phyloP scores from a whole-genome alignment of 2,888 invertebrate species.

The Seira sanloemensis region DNA sequence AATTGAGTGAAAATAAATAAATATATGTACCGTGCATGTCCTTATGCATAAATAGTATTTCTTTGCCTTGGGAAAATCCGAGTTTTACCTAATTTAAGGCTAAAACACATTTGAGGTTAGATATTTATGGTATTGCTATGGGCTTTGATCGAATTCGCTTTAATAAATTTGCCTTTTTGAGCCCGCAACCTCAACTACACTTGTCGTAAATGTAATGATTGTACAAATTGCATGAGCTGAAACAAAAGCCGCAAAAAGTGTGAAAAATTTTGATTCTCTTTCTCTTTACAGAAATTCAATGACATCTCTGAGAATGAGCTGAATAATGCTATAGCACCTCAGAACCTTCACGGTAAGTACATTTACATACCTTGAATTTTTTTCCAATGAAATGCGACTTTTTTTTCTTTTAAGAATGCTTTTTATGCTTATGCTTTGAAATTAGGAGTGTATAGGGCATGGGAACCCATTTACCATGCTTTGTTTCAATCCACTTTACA shows the following conservation, averaged over 20 bases:
- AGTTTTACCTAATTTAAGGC: no score
- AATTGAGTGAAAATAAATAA: no score
- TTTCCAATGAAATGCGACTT: neutral
- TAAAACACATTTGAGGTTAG: no score
- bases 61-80: no score
- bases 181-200: neutral
- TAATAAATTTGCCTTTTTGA: no score
- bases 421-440: neutral
- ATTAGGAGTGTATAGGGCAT: neutral
- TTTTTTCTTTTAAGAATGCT: neutral
- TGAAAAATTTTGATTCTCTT: constrained; percentile 24
- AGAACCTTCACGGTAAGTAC: constrained; percentile 63
- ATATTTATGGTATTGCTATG: no score
- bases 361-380: neutral
- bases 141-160: no score
- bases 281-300: constrained; percentile 66
- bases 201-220: neutral
- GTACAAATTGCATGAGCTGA: neutral
- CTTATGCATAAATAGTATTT: no score
- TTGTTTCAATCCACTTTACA: neutral
- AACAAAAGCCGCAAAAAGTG: constrained; percentile 6
- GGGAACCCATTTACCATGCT: neutral
- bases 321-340: constrained; percentile 54
- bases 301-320: constrained; percentile 66
- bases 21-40: no score